Evolutionary conservation across 2,888 invertebrate genomes (phyloP).

Genomic region (Drosophila limbata): DNA sequence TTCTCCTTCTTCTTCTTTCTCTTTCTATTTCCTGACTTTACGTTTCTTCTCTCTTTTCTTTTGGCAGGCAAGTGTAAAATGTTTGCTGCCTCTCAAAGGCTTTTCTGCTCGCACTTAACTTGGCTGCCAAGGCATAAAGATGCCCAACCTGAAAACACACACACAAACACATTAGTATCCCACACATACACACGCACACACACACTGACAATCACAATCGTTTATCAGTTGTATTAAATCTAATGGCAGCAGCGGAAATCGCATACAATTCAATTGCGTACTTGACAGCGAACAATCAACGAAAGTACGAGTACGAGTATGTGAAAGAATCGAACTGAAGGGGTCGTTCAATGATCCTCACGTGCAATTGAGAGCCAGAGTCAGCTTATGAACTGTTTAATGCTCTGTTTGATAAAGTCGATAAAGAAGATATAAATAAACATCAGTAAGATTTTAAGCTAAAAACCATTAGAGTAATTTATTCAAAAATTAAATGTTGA

Average conservation of each 20-base stretch:
- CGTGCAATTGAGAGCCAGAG: conserved; percentile 1
- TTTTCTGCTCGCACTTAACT: conserved; percentile 47
- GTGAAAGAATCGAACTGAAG: neutral
- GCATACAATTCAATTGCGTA: conserved; percentile 75
- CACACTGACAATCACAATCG: conserved; percentile 7
- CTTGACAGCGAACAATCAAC: conserved; percentile 52
- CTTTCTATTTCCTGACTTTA: conserved; percentile 15
- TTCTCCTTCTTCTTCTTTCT: conserved; percentile 1
- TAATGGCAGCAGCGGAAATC: conserved; percentile 64
- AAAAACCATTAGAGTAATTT: neutral
- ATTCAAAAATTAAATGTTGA: neutral
- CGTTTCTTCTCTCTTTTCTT: conserved; percentile 20
- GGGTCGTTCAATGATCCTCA: conserved; percentile 15
- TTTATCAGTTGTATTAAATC: conserved; percentile 74
- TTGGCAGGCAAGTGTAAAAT: conserved; percentile 57
- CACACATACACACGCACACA: neutral
- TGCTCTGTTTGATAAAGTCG: neutral
- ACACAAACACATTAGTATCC: neutral
- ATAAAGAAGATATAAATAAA: too few relatives aligned
- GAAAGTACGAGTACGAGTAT: conserved; percentile 14
- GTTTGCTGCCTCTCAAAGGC: conserved; percentile 50
- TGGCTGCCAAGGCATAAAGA: conserved; percentile 53
- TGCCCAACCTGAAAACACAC: conserved; percentile 11
- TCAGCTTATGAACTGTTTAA: neutral
- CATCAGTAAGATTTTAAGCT: too few relatives aligned